A percentile compares a stretch with the other conserved stretches of the same genome.
Conservation (phyloP, 2,113 vertebrate species). For the Pandion haliaetus region DNA sequence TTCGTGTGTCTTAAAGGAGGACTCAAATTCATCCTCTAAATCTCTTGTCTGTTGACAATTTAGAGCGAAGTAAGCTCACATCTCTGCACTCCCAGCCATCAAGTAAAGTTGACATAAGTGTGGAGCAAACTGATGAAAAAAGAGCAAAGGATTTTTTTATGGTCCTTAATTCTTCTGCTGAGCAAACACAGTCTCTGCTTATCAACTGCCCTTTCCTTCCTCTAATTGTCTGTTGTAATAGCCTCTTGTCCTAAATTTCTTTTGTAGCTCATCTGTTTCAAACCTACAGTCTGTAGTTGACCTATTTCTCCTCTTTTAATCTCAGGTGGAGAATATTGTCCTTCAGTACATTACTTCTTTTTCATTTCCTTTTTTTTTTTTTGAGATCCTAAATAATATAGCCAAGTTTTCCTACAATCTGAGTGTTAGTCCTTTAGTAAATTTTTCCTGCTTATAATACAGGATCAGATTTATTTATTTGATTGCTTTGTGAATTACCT, state of each 20-base stretch:
- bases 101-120: neutral
- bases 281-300: neutral
- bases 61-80: neutral
- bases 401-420: neutral
- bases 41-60: neutral
- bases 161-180: neutral
- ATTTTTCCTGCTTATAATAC: neutral
- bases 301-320: neutral
- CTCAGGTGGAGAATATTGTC: neutral
- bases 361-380: neutral
- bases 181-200: neutral
- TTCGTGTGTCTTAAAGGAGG: neutral
- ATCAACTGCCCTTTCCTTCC: neutral
- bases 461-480: neutral
- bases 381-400: neutral
- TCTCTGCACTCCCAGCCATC: neutral
- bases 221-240: neutral
- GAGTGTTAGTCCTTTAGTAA: neutral
- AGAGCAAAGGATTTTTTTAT: neutral
- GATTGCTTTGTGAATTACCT: neutral
- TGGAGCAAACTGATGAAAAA: neutral
- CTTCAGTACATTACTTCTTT: neutral
- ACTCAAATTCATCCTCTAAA: neutral
- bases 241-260: conserved; percentile 5
- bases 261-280: conserved; percentile 3